Evolutionary conservation across 2,888 invertebrate genomes (phyloP).

Genomic region (Villa cingulata): DNA sequence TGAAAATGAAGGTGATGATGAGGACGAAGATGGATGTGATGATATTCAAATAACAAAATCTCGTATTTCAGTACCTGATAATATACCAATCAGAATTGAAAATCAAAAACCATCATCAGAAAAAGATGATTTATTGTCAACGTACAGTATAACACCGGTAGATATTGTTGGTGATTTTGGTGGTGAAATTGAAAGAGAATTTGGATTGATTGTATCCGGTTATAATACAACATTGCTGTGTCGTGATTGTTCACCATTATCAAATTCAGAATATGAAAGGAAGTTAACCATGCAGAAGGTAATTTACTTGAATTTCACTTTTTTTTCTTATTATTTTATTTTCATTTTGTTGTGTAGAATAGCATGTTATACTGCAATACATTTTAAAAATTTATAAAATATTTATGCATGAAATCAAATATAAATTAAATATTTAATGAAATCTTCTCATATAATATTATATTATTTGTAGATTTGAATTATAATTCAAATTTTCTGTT

Average conservation of each 20-base stretch:
- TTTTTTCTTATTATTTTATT: too few species aligned
- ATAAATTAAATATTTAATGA: too few species aligned
- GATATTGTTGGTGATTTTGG: slow-evolving; percentile 33
- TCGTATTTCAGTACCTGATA: slow-evolving; percentile 9
- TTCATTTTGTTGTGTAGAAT: too few species aligned
- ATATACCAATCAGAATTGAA: slow-evolving; percentile 8
- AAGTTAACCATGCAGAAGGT: slow-evolving; percentile 9
- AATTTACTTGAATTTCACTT: neutral
- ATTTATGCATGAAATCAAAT: too few species aligned
- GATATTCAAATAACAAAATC: neutral
- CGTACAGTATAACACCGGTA: slow-evolving; percentile 23
- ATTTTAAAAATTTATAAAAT: too few species aligned
- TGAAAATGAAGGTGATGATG: neutral
- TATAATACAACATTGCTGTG: slow-evolving; percentile 20
- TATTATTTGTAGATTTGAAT: too few species aligned
- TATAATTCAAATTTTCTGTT: too few species aligned
- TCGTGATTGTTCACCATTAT: slow-evolving; percentile 5
- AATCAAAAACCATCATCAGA: slow-evolving; percentile 5
- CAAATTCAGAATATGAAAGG: neutral
- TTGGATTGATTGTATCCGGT: slow-evolving; percentile 29
- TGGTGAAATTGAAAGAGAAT: slow-evolving; percentile 29
- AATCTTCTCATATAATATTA: too few species aligned
- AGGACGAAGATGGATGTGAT: neutral
- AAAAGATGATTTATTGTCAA: slow-evolving; percentile 17
- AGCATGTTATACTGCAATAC: too few species aligned